phyloP scores from a whole-genome alignment of 2,888 invertebrate genomes.

The Ophion costatus region DNA sequence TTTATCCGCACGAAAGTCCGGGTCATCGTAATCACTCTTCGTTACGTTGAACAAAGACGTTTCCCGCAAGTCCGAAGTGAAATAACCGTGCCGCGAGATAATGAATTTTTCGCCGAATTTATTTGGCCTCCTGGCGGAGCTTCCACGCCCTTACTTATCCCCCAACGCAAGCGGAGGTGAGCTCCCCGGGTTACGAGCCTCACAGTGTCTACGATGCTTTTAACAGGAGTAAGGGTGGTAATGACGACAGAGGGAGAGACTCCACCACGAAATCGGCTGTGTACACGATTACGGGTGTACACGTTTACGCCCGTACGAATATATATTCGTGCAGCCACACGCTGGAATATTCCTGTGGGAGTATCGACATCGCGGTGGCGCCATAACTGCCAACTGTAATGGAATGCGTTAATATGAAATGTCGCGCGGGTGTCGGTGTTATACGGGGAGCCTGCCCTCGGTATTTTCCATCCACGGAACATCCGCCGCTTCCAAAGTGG shows the following conservation, averaged over 20 bases:
- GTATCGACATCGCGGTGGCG: conserved; percentile 75
- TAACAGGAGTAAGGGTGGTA: conserved; percentile 59
- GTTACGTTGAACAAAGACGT: conserved; percentile 1
- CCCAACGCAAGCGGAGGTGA: neutral
- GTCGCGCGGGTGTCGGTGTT: conserved; percentile 65
- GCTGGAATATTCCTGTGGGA: conserved; percentile 72
- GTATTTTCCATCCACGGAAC: conserved; percentile 10
- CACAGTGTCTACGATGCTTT: conserved; percentile 63
- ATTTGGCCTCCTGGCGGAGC: conserved; percentile 39
- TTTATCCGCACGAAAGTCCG: neutral
- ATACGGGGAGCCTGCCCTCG: conserved; percentile 12
- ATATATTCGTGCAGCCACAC: conserved; percentile 30
- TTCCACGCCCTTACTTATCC: conserved; percentile 26
- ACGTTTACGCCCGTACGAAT: neutral
- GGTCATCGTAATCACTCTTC: conserved; percentile 8
- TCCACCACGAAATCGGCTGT: neutral
- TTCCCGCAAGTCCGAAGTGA: conserved; percentile 4
- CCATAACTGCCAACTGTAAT: conserved; percentile 77
- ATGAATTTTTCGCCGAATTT: conserved; percentile 55
- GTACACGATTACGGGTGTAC: neutral
- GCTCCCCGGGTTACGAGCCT: conserved; percentile 53
- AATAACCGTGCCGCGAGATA: conserved; percentile 39
- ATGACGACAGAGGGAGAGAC: conserved; percentile 45
- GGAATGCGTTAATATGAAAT: conserved; percentile 81
- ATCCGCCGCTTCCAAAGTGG: conserved; percentile 32